Evolutionary conservation across 2,797 vertebrate species (phyloP), one percentile per base, ranked within the genome.

Genomic region (Alca torda): DNA sequence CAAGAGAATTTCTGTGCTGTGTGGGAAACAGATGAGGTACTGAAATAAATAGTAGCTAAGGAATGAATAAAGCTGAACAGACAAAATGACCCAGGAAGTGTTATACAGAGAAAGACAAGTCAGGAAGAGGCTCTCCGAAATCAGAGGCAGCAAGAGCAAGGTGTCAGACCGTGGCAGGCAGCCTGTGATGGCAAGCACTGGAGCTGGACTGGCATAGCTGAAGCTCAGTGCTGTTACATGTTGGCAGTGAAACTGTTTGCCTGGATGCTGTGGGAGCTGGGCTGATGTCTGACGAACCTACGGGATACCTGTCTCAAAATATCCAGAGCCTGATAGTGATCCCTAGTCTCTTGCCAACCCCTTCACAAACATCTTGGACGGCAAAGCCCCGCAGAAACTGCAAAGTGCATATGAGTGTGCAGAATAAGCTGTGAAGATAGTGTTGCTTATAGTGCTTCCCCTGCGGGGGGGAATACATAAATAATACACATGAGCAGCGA

Each of bases 391-490:
- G 1, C 23, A 79, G 70, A 18, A 56, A 11, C 4, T 46, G 86
- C 84, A 56, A 10, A 20, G 23, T 48, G 50, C 16, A 2, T 23
- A 0, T 2, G 33, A 21, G 10, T 0, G 11, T n/a, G 67, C 59
- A 76, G 83, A 19, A 5, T 0, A 1, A 13, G 1, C 79, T 26
- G n/a, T 31, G 39, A 33, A 19, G 35, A 5, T 3, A 13, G 37
- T 5, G 10, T 3, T 50, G 54, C 53, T 20, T 2, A 1, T 60
- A 31, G 46, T 3, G 35, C 51, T 69, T 67, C 21, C 64, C 9
- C 26, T 54, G 1, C 9, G 16, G 13, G 7, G 50, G 60, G 4
- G 3, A 7, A 11, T 39, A 26, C 7, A 8, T 6, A 2, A 50
- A 54, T 74, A 45, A 20, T 3, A 1, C 13, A 48, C 1, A 0